Evolutionary conservation across 2,888 invertebrate genomes (phyloP), one percentile per base, ranked within the genome.

Genomic region (Pristionchus mayeri): DNA sequence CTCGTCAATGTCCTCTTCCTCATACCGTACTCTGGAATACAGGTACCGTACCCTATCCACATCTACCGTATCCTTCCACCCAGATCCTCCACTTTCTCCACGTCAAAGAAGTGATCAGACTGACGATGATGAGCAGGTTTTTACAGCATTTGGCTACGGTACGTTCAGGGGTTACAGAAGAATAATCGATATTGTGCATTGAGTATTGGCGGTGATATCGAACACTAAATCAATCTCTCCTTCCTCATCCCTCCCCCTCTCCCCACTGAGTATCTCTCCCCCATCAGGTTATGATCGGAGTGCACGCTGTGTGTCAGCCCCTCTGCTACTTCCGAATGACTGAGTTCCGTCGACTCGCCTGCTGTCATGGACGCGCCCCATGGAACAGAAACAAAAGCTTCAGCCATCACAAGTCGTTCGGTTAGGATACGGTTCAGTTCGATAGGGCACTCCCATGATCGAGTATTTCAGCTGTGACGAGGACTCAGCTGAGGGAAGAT

Each of bases 271-370:
- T 9, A 24, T 24, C 54, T 34, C 24, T 13, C 54, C n/a, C 11
- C 21, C 7, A 21, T 16, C 86, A 92, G 90, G 90, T 92, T 40
- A 87, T 92, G 57, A 92, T 92, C 85, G 92, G 92, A 16, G 87
- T 92, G n/a, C 92, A 92, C 85, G 91, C 92, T 6, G 92, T 92
- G 3, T 91, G 92, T 67, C 92, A 92, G 86, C 92, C 92, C 9
- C 86, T 92, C 13, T 91, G 91, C 84, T 91, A 91, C 85, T 91
- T 91, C 87, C 90, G 92, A 67, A 91, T 91, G 92, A 92, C 89
- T 34, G 92, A 92, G 84, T 92, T 92, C 88, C 89, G 92, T 7
- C 88, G 92, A n/a, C 85, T 92, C 18, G 92, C 92, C 11, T 91
- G 92, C 84, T 92, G 92, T 85, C 86, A 86, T 48, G 87, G 87